Evolutionary conservation across 2,113 vertebrate species (phyloP).

Genomic region (Limanda limanda): DNA sequence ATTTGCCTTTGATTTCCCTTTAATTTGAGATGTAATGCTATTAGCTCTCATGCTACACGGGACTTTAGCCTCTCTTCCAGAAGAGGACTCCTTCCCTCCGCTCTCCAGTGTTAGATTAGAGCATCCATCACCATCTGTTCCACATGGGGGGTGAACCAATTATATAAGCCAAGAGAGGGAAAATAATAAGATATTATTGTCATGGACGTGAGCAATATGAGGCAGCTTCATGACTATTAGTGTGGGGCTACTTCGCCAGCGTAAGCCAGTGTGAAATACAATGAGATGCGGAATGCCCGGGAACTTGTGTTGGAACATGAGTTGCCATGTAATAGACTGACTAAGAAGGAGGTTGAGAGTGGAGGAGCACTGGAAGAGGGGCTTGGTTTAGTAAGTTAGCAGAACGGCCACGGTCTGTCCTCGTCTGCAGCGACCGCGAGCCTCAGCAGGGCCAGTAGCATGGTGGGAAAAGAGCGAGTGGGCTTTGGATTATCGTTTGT

Average conservation of each 20-base stretch:
- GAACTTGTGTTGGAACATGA: conserved; percentile 72
- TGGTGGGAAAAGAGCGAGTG: conserved; percentile 17
- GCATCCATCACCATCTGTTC: conserved; percentile 53
- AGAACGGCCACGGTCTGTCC: conserved; percentile 27
- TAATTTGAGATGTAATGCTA: background rate
- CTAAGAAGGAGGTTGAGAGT: conserved; percentile 52
- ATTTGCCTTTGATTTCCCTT: background rate
- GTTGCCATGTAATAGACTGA: conserved; percentile 72
- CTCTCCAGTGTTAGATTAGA: conserved; percentile 42
- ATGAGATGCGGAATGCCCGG: conserved; percentile 50
- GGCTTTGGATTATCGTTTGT: conserved; percentile 35
- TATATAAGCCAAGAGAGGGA: conserved; percentile 37
- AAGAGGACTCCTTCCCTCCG: conserved; percentile 38
- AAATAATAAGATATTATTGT: conserved; percentile 60
- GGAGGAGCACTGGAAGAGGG: conserved; percentile 29
- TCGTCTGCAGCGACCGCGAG: conserved; percentile 1
- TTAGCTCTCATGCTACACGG: conserved; percentile 23
- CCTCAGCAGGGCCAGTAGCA: background rate
- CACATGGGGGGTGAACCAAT: conserved; percentile 56
- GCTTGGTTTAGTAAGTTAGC: conserved; percentile 45
- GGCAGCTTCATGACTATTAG: conserved; percentile 79
- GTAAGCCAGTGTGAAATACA: conserved; percentile 76
- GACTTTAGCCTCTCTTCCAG: conserved; percentile 20
- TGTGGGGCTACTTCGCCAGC: conserved; percentile 57
- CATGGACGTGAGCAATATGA: conserved; percentile 53